These are phyloP conservation scores for Papilio machaon DNA, from an alignment of 1,140 invertebrate species.

Conservation along the genomic window DNA sequence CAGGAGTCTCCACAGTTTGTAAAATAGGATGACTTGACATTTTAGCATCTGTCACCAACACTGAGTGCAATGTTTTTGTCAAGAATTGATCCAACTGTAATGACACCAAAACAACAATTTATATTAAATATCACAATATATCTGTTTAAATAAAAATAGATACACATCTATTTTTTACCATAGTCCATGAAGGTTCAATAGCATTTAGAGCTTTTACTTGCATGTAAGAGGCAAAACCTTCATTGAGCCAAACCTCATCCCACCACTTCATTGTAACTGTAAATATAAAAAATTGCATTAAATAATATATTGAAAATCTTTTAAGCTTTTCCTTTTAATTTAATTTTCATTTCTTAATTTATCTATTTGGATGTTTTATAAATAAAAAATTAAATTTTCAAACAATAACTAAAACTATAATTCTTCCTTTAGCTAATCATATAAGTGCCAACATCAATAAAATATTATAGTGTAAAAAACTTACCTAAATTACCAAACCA, in stretches of 20 bases:
- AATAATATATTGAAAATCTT: constrained; percentile 11
- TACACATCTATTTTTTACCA: constrained; percentile 83
- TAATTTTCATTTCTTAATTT: too few relatives aligned
- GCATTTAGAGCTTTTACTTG: constrained; percentile 89
- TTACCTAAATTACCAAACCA: constrained; percentile 94
- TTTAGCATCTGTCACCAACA: constrained; percentile 90
- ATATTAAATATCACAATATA: constrained; percentile 13
- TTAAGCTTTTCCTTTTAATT: background rate
- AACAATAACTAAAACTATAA: too few relatives aligned
- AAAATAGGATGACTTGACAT: constrained; percentile 94
- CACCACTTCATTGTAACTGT: constrained; percentile 95
- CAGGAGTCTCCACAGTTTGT: constrained; percentile 90
- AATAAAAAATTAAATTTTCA: too few relatives aligned
- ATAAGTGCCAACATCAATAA: too few relatives aligned
- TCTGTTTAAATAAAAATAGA: constrained; percentile 26
- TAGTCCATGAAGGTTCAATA: constrained; percentile 91
- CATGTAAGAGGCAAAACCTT: constrained; percentile 95
- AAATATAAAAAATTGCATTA: constrained; percentile 52
- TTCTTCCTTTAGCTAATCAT: too few relatives aligned
- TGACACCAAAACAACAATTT: constrained; percentile 46
- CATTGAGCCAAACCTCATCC: constrained; percentile 96
- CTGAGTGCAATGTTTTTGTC: constrained; percentile 86
- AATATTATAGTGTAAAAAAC: constrained; percentile 10
- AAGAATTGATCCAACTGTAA: constrained; percentile 89
- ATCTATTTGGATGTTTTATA: too few relatives aligned